phyloP scores from a whole-genome alignment of 2,797 vertebrate species.

The Peromyscus eremicus region DNA sequence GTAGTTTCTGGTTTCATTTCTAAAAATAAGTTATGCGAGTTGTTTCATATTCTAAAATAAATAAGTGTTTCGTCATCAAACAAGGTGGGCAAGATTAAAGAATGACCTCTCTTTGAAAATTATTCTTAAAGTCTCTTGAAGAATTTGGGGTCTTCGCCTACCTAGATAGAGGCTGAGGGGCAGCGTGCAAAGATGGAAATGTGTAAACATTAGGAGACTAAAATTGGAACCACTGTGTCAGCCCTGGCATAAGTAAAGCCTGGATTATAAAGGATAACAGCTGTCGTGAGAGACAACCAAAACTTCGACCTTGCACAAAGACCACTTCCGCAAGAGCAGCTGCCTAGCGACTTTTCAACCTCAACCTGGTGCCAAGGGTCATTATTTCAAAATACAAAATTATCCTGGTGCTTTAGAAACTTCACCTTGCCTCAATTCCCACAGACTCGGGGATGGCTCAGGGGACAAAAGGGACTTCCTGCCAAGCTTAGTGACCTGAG shows the following conservation, averaged over 20 bases:
- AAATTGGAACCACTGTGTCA: background rate
- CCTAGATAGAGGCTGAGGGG: background rate
- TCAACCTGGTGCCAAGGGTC: background rate
- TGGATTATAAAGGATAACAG: background rate
- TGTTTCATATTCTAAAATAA: constrained; percentile 56
- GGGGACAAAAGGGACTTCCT: background rate
- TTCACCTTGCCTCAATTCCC: background rate
- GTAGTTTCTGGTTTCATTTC: constrained; percentile 39
- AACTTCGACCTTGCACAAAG: background rate
- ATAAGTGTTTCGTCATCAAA: constrained; percentile 30
- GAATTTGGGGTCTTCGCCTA: background rate
- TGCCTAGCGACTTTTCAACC: background rate
- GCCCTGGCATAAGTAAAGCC: background rate
- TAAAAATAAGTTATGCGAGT: background rate
- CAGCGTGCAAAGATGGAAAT: background rate
- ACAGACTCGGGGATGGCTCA: background rate
- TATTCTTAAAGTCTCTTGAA: background rate
- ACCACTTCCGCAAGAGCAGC: background rate
- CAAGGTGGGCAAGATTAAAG: background rate
- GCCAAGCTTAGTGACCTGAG: background rate
- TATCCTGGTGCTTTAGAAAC: background rate
- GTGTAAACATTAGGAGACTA: background rate
- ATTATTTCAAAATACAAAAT: background rate
- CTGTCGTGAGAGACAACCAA: background rate
- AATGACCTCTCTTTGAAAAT: background rate